Evolutionary conservation across 2,113 vertebrate genomes (phyloP).

Genomic region (Paedocypris sp.): DNA sequence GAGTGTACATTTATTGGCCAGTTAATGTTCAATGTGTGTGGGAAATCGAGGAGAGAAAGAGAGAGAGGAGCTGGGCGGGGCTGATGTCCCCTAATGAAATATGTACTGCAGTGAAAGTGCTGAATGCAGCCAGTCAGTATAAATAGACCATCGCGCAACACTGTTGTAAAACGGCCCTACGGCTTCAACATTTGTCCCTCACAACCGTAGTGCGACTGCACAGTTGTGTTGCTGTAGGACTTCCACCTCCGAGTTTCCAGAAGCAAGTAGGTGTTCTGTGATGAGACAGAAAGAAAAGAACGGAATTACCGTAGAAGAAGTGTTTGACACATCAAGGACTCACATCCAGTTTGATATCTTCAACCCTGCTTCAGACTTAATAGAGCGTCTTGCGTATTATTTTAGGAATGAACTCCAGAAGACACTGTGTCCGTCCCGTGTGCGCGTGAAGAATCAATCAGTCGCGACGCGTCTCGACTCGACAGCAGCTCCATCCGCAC

Average conservation of each 20-base stretch:
- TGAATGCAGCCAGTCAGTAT: not conserved
- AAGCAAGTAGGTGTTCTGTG: too few relatives aligned
- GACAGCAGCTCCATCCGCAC: not conserved
- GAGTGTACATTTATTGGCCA: not conserved
- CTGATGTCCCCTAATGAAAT: not conserved
- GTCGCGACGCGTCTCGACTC: not conserved
- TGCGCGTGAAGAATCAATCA: slow-evolving; percentile 1
- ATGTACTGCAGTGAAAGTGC: slow-evolving; percentile 6
- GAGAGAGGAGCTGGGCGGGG: too few relatives aligned
- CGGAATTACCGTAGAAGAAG: too few relatives aligned
- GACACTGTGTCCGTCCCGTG: not conserved
- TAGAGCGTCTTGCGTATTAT: too few relatives aligned
- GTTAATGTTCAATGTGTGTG: not conserved
- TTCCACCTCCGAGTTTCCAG: too few relatives aligned
- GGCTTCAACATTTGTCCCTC: not conserved
- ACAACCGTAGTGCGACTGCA: too few relatives aligned
- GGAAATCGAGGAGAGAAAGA: not conserved
- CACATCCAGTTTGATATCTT: too few relatives aligned
- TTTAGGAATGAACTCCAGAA: too few relatives aligned
- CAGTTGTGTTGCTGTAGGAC: too few relatives aligned
- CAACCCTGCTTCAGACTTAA: too few relatives aligned
- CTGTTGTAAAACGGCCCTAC: not conserved
- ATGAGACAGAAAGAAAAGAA: too few relatives aligned
- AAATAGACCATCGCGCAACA: not conserved
- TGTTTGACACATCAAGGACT: too few relatives aligned